A percentile compares a stretch with the other conserved stretches of the same genome.
Evolutionary conservation across 1,140 invertebrate species (phyloP).

Genomic region (Drosophila ficusphila): DNA sequence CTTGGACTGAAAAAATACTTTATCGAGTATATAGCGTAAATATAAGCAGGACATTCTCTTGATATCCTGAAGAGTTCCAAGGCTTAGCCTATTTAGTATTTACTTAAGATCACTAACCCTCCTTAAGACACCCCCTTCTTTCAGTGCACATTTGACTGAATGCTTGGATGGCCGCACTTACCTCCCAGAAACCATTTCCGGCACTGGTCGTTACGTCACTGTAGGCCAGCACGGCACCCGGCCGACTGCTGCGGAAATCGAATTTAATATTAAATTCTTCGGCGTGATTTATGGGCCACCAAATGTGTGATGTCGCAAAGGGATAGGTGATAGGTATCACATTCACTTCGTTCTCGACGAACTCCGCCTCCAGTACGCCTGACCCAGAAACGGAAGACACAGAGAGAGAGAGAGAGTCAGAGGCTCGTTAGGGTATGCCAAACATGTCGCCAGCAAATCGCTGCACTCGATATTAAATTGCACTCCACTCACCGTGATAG

Average conservation of each 20-base stretch:
- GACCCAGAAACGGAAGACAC: conserved; percentile 59
- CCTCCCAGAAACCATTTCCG: conserved; percentile 94
- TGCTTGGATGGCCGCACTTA: conserved; percentile 85
- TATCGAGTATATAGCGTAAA: no score
- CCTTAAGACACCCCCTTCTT: background rate
- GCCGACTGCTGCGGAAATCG: conserved; percentile 94
- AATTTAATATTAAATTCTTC: conserved; percentile 92
- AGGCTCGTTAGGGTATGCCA: conserved; percentile 14
- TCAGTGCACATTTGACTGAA: conserved; percentile 50
- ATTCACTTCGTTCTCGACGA: conserved; percentile 92
- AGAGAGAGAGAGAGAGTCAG: background rate
- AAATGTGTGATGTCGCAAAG: conserved; percentile 94
- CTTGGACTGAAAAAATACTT: no score
- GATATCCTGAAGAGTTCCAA: no score
- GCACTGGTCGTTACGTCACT: conserved; percentile 89
- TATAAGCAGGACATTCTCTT: no score
- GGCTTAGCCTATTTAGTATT: no score
- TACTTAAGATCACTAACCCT: background rate
- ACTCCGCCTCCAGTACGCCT: conserved; percentile 92
- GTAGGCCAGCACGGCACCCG: conserved; percentile 93
- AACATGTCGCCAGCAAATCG: conserved; percentile 31
- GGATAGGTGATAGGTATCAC: conserved; percentile 96
- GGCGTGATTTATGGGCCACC: conserved; percentile 90
- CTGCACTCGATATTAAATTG: conserved; percentile 40
- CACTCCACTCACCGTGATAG: conserved; percentile 86